Conservation (phyloP, 2,797 vertebrate genomes). For the Muscicapa comitata region DNA sequence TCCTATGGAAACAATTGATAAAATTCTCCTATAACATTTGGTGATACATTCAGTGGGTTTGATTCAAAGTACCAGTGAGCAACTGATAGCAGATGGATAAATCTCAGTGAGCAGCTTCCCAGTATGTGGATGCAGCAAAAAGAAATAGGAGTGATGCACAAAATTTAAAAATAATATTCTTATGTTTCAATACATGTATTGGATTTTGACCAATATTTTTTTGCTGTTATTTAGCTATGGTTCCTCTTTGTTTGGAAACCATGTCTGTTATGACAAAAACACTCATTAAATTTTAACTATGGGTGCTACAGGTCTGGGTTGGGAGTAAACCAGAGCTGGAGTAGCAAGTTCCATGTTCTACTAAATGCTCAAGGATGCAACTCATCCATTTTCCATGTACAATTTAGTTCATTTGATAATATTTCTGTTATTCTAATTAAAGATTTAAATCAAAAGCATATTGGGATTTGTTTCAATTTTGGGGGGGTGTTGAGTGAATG, state of each 20-base stretch:
- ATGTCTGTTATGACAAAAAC: background rate
- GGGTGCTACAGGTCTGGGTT: background rate
- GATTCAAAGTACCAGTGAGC: background rate
- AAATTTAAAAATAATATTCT: background rate
- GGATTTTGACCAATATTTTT: background rate
- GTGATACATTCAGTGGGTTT: background rate
- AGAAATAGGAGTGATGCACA: background rate
- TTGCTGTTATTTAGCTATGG: background rate
- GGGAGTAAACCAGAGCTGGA: background rate
- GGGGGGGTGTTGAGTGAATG: rapidly evolving
- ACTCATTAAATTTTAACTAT: background rate
- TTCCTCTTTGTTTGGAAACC: background rate
- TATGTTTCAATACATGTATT: background rate
- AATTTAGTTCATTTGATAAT: background rate
- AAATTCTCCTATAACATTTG: background rate
- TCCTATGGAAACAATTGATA: background rate
- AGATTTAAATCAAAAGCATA: background rate
- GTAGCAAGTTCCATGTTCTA: background rate
- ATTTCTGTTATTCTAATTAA: background rate
- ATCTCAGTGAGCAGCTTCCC: background rate
- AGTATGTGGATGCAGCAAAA: background rate
- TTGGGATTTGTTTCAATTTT: background rate
- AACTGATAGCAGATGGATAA: background rate
- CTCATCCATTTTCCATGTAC: background rate
- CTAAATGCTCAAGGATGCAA: background rate